Base-by-base conservation (phyloP, 2,113 vertebrate genomes). In the Typhlomys cinereus region DNA sequence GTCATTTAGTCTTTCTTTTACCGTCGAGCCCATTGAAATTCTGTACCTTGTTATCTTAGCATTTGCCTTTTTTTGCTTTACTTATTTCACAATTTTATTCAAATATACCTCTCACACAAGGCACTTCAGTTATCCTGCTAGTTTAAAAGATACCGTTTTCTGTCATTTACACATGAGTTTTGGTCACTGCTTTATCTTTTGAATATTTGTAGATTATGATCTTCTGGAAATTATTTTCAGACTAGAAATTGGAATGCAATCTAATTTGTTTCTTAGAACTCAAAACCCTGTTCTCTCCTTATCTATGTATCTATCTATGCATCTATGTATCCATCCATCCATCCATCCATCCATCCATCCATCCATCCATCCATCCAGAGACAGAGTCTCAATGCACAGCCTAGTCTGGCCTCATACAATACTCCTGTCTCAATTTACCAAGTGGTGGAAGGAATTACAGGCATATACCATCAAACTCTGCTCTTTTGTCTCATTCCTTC, bases 11-110 rank as follows among this genome's bases (percentile, higher is more conserved):
- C 36, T 83, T 10, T 20, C 61, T 48, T 81, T 73, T 13, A 64
- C 84, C 5, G 73, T 62, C 13, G 20, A 83, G 46, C 61, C 39
- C 25, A 74, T 90, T 71, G 50, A 25, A 76, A 69, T 31, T 41
- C 36, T 41, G 14, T 34, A 90, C 15, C 88, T 81, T 78, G 48
- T 15, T 78, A 78, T 74, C 83, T 41, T 83, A 15, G 9, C 94
- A 84, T 90, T 92, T 18, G 44, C 44, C 15, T 41, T 91, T 52
- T 67, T 70, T 59, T 76, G 69, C 39, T 88, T 93, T 57, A 91
- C 78, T 84, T 85, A 89, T 78, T 89, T 86, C 57, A 21, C 71
- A 64, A 91, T 82, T 7, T 71, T 86, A 78, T 57, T 93, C 21
- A 81, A 94, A 52, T 5, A 6, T 2, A 82, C 86, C 66, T 86